Evolutionary conservation across 2,113 vertebrate genomes (phyloP).

Genomic region (Corythornis madagascariensis): DNA sequence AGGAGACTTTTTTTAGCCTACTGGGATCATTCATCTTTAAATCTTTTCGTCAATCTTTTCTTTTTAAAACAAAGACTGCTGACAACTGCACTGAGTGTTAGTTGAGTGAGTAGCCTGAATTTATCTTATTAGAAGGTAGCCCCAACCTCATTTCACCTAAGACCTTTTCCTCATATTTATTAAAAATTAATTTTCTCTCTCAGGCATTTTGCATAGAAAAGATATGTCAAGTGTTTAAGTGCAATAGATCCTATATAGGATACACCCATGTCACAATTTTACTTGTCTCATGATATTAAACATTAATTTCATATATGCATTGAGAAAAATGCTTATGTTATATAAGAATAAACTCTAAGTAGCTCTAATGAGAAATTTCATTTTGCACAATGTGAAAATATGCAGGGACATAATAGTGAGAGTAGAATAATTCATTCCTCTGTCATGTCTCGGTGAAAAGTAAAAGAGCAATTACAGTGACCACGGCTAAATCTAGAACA

Average conservation of each 20-base stretch:
- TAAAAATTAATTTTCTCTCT: conserved; percentile 48
- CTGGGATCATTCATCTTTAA: conserved; percentile 60
- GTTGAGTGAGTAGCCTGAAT: conserved; percentile 50
- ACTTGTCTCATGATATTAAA: background rate
- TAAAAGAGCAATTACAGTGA: background rate
- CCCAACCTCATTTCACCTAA: conserved; percentile 45
- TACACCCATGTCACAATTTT: background rate
- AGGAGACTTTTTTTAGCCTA: conserved; percentile 57
- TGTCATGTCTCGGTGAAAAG: background rate
- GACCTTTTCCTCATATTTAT: conserved; percentile 44
- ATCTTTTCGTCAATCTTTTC: conserved; percentile 49
- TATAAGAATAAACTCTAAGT: background rate
- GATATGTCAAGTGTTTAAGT: background rate
- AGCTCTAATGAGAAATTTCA: background rate
- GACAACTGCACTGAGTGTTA: conserved; percentile 32
- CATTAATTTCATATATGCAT: background rate
- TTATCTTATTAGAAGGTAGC: conserved; percentile 58
- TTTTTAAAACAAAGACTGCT: conserved; percentile 66
- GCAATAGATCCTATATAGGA: background rate
- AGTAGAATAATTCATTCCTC: background rate
- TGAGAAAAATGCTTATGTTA: background rate
- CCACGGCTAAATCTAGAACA: background rate
- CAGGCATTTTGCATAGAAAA: conserved; percentile 24
- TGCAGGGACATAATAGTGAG: rapidly evolving
- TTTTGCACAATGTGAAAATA: background rate